Conservation (phyloP, 1,140 invertebrate species). For the Penaeus indicus region DNA sequence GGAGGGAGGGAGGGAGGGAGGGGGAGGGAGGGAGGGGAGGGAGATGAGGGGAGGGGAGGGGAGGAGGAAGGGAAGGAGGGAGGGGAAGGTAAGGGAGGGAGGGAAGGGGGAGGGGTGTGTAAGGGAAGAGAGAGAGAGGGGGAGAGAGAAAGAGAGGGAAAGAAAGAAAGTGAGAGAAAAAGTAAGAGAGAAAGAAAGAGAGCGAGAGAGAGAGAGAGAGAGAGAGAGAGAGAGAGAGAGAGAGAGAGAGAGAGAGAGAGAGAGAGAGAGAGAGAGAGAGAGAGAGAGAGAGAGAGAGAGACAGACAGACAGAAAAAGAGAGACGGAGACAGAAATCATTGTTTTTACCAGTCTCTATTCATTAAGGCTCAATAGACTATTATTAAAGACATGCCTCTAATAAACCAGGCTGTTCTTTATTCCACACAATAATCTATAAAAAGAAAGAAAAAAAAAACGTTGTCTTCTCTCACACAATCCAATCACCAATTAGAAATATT, state of each 20-base stretch:
- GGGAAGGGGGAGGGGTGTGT: background rate
- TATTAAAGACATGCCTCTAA: too few species aligned
- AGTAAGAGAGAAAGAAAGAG: background rate
- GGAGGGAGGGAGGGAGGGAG: background rate
- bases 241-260: slow-evolving; percentile 26
- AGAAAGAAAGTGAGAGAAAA: background rate
- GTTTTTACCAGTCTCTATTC: too few species aligned
- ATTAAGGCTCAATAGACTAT: too few species aligned
- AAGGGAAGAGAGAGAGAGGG: background rate
- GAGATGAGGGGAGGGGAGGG: background rate
- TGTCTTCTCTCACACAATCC: too few species aligned
- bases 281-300: background rate
- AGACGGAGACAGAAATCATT: too few species aligned
- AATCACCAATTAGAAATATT: too few species aligned
- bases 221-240: slow-evolving; percentile 23
- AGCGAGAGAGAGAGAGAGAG: background rate
- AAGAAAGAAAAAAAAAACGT: too few species aligned
- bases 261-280: background rate
- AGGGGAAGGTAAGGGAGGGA: background rate
- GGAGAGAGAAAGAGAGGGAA: background rate
- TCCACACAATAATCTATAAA: too few species aligned
- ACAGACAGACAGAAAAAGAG: too few species aligned
- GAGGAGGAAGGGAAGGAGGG: background rate
- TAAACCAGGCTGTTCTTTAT: too few species aligned
- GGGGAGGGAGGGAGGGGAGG: background rate